Conservation (phyloP, 2,888 invertebrate species). For the Drosophila heteroneura region DNA sequence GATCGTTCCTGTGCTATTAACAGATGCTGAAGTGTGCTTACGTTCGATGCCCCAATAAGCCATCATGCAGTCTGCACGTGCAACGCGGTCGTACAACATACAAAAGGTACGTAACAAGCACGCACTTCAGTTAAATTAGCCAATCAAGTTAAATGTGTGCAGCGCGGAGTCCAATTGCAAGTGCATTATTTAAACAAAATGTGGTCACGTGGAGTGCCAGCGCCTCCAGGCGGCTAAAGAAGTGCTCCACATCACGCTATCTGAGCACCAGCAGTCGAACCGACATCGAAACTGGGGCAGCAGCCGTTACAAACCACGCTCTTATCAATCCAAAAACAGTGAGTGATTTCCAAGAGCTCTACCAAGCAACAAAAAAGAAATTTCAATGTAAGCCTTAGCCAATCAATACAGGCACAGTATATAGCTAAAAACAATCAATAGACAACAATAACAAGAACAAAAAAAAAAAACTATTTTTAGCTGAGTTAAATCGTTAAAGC, state of each 20-base stretch:
- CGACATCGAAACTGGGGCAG: conserved; percentile 17
- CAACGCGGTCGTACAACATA: conserved; percentile 1
- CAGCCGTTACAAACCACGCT: conserved; percentile 48
- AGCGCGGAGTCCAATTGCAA: conserved; percentile 54
- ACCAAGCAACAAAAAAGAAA: conserved; percentile 89
- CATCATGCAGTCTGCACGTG: conserved; percentile 54
- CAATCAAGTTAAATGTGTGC: conserved; percentile 67
- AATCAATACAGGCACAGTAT: conserved; percentile 48
- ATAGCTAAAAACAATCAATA: conserved; percentile 6
- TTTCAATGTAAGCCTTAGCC: conserved; percentile 89
- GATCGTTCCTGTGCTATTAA: neutral
- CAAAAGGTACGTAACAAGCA: conserved; percentile 59
- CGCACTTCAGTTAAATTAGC: conserved; percentile 37
- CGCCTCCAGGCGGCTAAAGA: conserved; percentile 7
- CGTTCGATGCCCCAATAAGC: neutral
- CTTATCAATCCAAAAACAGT: conserved; percentile 59
- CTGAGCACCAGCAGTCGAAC: conserved; percentile 15
- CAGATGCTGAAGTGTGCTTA: neutral
- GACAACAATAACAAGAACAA: neutral
- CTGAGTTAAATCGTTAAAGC: conserved; percentile 12
- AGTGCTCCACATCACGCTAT: conserved; percentile 2
- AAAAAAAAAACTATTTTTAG: conserved; percentile 23
- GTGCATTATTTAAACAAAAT: conserved; percentile 60
- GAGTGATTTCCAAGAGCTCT: conserved; percentile 87
- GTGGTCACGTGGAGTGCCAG: conserved; percentile 22